These are phyloP conservation scores for Eugnorisma glareosa DNA, from an alignment of 2,888 invertebrate genomes.

Conservation along the genomic window DNA sequence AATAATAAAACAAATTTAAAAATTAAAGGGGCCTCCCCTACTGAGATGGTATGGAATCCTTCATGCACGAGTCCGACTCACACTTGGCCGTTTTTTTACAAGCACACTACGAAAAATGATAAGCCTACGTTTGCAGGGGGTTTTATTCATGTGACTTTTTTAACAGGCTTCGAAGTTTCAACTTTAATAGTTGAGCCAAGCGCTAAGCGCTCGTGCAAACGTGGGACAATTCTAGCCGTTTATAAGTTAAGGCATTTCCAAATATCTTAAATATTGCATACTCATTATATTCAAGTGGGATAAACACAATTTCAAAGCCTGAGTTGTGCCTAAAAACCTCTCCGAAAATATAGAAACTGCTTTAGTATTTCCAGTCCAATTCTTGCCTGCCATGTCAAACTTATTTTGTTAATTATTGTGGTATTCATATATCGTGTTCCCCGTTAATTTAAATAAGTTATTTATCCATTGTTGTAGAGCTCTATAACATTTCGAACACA, in stretches of 20 bases:
- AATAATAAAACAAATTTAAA: too few species aligned
- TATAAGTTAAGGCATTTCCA: background rate
- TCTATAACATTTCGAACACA: background rate
- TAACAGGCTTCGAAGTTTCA: background rate
- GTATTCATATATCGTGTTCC: background rate
- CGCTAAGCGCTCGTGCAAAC: background rate
- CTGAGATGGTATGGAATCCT: too few species aligned
- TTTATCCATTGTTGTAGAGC: background rate
- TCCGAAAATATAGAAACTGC: too few species aligned
- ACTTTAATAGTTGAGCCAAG: background rate
- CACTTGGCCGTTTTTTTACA: too few species aligned
- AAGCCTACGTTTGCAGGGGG: background rate
- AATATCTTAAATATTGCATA: background rate
- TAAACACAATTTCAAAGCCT: background rate
- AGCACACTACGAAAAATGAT: background rate
- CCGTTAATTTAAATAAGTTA: background rate
- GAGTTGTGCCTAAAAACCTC: background rate
- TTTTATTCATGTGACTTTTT: background rate
- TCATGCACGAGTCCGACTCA: too few species aligned
- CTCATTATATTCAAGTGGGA: background rate
- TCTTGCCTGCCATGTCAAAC: background rate
- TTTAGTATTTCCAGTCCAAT: background rate
- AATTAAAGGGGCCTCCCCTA: too few species aligned
- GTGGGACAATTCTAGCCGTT: background rate
- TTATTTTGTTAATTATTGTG: background rate